Evolutionary conservation across 2,888 invertebrate species (phyloP).

Genomic region (Leucania comma): DNA sequence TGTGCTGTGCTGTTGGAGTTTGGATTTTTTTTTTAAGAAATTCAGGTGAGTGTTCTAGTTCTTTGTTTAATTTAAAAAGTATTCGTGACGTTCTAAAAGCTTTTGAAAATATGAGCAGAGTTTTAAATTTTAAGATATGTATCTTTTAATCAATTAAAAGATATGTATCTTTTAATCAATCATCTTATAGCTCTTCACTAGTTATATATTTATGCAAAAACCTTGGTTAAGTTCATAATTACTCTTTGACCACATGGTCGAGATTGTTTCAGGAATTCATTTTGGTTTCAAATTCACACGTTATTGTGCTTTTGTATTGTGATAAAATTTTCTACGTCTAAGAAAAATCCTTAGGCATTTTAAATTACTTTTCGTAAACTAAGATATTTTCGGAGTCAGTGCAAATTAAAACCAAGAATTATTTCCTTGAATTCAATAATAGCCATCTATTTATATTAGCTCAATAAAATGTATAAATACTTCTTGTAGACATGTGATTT

Average conservation of each 20-base stretch:
- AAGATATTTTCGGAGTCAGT: neutral
- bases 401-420: neutral
- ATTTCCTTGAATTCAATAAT: constrained; percentile 42
- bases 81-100: neutral
- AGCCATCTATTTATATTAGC: constrained; percentile 49
- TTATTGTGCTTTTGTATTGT: neutral
- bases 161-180: too few relatives aligned
- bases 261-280: neutral
- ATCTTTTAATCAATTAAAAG: too few relatives aligned
- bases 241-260: too few relatives aligned
- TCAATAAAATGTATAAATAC: constrained; percentile 54
- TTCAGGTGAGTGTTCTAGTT: constrained; percentile 60
- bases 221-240: too few relatives aligned
- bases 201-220: too few relatives aligned
- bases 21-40: constrained; percentile 55
- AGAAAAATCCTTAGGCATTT: too few relatives aligned
- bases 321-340: neutral
- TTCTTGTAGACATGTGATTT: constrained; percentile 42
- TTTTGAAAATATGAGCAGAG: neutral
- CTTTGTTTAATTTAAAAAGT: neutral
- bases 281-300: constrained; percentile 2
- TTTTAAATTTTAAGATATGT: too few relatives aligned
- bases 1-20: constrained; percentile 65
- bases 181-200: too few relatives aligned
- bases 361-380: neutral